phyloP scores from a whole-genome alignment of 2,888 invertebrate genomes.

The Acleris emargana region DNA sequence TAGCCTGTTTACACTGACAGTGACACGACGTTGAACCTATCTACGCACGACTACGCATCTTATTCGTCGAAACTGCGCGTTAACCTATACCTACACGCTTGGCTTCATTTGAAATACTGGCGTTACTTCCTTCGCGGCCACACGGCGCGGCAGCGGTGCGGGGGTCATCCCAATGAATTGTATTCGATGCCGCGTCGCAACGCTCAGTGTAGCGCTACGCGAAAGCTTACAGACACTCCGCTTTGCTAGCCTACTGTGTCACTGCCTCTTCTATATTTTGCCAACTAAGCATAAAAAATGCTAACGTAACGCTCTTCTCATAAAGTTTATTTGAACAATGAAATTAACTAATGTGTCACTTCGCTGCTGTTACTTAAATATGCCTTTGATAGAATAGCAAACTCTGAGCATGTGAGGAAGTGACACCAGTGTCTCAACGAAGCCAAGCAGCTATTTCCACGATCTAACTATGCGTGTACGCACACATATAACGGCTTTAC shows the following conservation, averaged over 20 bases:
- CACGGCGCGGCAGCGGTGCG: too few relatives aligned
- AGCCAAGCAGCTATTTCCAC: constrained; percentile 26
- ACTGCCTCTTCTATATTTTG: background rate
- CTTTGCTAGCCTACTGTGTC: too few relatives aligned
- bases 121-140: background rate
- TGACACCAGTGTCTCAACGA: constrained; percentile 1
- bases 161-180: too few relatives aligned
- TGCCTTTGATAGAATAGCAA: background rate
- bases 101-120: constrained; percentile 15
- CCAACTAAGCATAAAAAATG: background rate
- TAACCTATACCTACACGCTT: constrained; percentile 29
- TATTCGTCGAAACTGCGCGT: constrained; percentile 39
- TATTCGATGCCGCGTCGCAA: too few relatives aligned
- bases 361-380: background rate
- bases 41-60: constrained; percentile 59
- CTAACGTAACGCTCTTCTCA: background rate
- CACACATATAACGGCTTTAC: constrained; percentile 41
- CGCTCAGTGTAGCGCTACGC: too few relatives aligned
- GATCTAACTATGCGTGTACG: constrained; percentile 31
- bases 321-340: background rate
- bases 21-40: constrained; percentile 51
- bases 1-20: constrained; percentile 14
- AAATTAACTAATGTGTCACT: background rate
- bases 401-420: background rate
- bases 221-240: too few relatives aligned